Conservation (phyloP, 23 tunicate species). For the Botrylloides violaceus region DNA sequence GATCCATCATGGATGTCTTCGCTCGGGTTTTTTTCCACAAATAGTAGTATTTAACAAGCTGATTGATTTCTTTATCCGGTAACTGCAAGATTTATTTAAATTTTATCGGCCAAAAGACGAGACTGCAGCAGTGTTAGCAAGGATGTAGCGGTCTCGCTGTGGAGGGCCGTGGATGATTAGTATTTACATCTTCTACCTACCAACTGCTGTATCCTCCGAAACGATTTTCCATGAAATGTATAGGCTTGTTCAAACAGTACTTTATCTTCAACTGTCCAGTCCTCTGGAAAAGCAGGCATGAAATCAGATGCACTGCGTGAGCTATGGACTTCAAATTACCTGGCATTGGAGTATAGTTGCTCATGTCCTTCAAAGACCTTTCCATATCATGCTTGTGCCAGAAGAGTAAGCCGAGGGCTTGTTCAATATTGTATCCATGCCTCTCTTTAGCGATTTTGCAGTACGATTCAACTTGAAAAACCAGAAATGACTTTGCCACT, state of each 20-base stretch:
- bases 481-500: no score
- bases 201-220: slow-evolving; percentile 80
- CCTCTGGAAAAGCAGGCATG: slow-evolving; percentile 30
- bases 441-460: slow-evolving; percentile 68
- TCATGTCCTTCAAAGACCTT: slow-evolving; percentile 64
- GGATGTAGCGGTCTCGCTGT: no score
- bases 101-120: no score
- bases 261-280: slow-evolving; percentile 88
- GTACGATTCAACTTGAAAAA: slow-evolving; percentile 55
- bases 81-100: slow-evolving; percentile 24
- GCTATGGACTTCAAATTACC: slow-evolving; percentile 17
- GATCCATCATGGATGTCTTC: slow-evolving; percentile 77
- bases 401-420: slow-evolving; percentile 78
- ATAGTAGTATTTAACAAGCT: slow-evolving; percentile 76
- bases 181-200: slow-evolving; percentile 16
- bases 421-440: slow-evolving; percentile 74
- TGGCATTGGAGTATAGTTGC: slow-evolving; percentile 89
- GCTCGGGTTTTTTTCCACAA: slow-evolving; percentile 65
- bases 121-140: no score
- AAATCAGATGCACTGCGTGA: background rate
- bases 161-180: no score
- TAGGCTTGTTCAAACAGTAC: slow-evolving; percentile 88
- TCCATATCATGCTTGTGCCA: slow-evolving; percentile 89
- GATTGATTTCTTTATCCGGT: slow-evolving; percentile 79
- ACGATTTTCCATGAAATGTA: slow-evolving; percentile 77